These are phyloP conservation scores for Atherix ibis DNA, from an alignment of 2,888 invertebrate species.

Conservation along the genomic window DNA sequence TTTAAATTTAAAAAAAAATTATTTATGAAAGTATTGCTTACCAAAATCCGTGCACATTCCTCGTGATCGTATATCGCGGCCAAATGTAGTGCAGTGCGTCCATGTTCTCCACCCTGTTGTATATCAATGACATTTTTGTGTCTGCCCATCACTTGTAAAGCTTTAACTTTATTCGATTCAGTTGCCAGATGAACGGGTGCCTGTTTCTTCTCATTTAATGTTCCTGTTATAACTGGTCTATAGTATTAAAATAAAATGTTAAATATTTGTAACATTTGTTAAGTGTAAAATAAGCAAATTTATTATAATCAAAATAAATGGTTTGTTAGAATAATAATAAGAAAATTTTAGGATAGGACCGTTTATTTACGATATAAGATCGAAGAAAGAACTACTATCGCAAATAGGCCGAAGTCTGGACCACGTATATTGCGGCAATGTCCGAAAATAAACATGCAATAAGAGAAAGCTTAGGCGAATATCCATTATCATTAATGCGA, in stretches of 20 bases:
- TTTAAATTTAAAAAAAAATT: too few relatives aligned
- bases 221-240: constrained; percentile 51
- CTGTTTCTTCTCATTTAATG: constrained; percentile 61
- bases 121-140: constrained; percentile 55
- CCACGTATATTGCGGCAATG: too few relatives aligned
- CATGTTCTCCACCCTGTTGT: constrained; percentile 57
- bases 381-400: too few relatives aligned
- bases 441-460: too few relatives aligned
- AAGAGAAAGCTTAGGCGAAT: too few relatives aligned
- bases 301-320: too few relatives aligned
- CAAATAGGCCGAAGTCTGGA: too few relatives aligned
- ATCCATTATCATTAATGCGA: too few relatives aligned
- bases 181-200: constrained; percentile 67
- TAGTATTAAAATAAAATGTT: background rate
- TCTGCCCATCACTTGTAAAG: constrained; percentile 50
- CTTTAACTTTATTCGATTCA: constrained; percentile 56
- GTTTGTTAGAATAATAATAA: too few relatives aligned
- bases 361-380: too few relatives aligned
- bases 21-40: too few relatives aligned
- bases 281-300: background rate
- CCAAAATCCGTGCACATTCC: constrained; percentile 65
- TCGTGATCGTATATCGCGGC: constrained; percentile 75
- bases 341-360: too few relatives aligned
- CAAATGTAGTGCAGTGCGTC: constrained; percentile 65
- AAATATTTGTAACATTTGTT: background rate